Base-by-base conservation (phyloP, 2,113 vertebrate species). In the Elephantulus edwardii region DNA sequence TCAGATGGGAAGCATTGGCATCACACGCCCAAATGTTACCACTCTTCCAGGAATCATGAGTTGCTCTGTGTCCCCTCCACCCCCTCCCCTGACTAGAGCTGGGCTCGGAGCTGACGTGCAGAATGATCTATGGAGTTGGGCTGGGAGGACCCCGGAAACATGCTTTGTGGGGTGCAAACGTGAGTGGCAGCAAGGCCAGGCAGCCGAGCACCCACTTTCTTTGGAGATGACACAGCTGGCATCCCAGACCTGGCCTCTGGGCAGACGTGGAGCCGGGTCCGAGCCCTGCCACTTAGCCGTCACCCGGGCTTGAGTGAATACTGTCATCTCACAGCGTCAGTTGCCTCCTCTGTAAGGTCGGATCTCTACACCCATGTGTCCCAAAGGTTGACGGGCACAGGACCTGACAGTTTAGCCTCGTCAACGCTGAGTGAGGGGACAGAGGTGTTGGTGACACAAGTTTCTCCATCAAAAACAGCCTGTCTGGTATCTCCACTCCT, bases 381-480 rank as follows among this genome's bases (percentile, higher is more conserved):
- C 71, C 71, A n/a, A 42, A 13, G 30, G 40, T 6, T 35, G 35
- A 26, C 13, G 28, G 44, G 20, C 62, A 13, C 33, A 12, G 1
- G 4, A n/a, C 78, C 60, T 28, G 33, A n/a, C 68, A 19, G 11
- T 50, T 35, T 35, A 38, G 19, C 42, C 88, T 28, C 8, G 0
- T 38, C 33, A 75, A n/a, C 86, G 62, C 42, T 9, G 6, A 48
- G n/a, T 44, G 58, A 50, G 38, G 50, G 56, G 30, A 42, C 2
- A 0, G 40, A 5, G 8, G 0, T 28, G 0, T 35, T 1, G 19
- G 5, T 38, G 56, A 30, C 62, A 28, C 33, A 33, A 56, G 11
- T 46, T 33, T 62, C 90, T 71, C 56, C 19, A 1, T 66, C 60
- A 14, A 79, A n/a, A 56, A 17, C 62, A 24, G 17, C 3, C 9